A percentile compares a stretch with the other conserved stretches of the same genome.
Conservation (phyloP, 1,140 invertebrate species). For the Mya arenaria region DNA sequence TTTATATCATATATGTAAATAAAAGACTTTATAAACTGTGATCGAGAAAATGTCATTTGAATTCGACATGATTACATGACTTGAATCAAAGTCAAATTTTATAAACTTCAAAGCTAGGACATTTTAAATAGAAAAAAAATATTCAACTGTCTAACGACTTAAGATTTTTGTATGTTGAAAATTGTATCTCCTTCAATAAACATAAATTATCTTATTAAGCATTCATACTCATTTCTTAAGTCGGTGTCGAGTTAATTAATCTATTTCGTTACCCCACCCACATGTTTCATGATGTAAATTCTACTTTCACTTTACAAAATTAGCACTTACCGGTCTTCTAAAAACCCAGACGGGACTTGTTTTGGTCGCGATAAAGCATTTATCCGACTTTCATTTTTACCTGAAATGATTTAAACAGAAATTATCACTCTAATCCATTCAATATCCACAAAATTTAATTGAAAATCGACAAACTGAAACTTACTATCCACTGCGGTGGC, state of each 20-base stretch:
- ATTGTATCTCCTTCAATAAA: conserved; percentile 7
- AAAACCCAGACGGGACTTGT: conserved; percentile 35
- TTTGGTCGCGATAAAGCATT: conserved; percentile 45
- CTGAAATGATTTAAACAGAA: conserved; percentile 3
- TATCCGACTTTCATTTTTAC: conserved; percentile 2
- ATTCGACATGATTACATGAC: too few species aligned
- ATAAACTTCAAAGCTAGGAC: too few species aligned
- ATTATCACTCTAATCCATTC: not conserved
- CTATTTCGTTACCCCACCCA: conserved; percentile 10
- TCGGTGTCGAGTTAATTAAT: not conserved
- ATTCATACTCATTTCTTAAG: not conserved
- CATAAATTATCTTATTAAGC: not conserved
- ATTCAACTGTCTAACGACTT: not conserved
- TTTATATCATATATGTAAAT: too few species aligned
- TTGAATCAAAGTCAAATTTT: too few species aligned
- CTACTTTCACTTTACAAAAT: conserved; percentile 43
- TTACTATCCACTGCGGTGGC: conserved; percentile 45
- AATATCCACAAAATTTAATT: not conserved
- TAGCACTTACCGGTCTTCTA: conserved; percentile 47
- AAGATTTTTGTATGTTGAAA: not conserved
- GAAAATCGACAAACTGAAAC: not conserved
- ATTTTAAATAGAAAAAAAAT: too few species aligned
- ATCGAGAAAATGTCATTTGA: too few species aligned
- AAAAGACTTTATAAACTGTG: too few species aligned
- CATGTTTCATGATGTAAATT: not conserved